A percentile compares a stretch with the other conserved stretches of the same genome.
Conservation (phyloP, 2,113 vertebrate species). For the Loxodonta africana region DNA sequence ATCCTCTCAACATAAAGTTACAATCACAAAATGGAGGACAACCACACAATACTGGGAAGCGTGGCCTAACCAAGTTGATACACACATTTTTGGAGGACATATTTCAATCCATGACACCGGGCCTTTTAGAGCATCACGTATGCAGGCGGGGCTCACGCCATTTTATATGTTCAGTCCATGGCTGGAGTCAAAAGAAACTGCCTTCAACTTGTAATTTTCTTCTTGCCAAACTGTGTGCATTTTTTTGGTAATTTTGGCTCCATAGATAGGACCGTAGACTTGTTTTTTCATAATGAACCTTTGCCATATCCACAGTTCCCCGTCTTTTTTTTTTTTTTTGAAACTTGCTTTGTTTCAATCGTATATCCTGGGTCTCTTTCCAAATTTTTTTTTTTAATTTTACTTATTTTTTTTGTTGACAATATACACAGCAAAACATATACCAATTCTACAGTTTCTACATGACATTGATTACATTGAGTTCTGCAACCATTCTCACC, state of each 20-base stretch:
- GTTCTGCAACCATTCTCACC: neutral
- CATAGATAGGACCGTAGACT: neutral
- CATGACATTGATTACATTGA: neutral
- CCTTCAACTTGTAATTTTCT: neutral
- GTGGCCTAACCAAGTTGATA: no score
- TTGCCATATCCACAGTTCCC: neutral
- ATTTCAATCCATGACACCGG: neutral
- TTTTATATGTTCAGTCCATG: neutral
- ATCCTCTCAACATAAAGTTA: no score
- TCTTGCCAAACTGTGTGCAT: neutral
- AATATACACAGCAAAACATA: neutral
- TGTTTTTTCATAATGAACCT: neutral
- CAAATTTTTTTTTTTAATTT: neutral
- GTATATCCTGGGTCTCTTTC: neutral
- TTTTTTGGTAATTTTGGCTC: conserved; percentile 39
- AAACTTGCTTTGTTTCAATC: neutral
- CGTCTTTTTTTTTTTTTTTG: neutral
- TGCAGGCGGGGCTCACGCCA: accelerated
- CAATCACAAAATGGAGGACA: no score
- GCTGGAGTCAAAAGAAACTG: neutral
- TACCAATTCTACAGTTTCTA: neutral
- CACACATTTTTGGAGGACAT: no score
- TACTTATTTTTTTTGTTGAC: neutral
- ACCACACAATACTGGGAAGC: no score
- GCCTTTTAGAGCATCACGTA: accelerated